Evolutionary conservation across 1,140 invertebrate genomes (phyloP).

Genomic region (Microplitis mediator): DNA sequence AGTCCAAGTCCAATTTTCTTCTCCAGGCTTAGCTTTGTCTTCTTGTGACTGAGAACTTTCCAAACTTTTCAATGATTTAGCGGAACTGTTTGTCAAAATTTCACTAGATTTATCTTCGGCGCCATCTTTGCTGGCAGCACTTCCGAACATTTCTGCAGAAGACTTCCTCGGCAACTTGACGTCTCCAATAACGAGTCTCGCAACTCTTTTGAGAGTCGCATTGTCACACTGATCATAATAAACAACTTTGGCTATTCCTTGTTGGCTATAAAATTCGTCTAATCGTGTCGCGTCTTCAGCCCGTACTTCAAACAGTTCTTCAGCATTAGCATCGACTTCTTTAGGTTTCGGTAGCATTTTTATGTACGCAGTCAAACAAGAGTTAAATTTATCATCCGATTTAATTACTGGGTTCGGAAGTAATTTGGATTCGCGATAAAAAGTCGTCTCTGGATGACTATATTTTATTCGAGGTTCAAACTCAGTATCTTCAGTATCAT

Average conservation of each 20-base stretch:
- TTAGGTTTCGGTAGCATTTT: conserved; percentile 56
- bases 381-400: neutral
- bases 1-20: conserved; percentile 63
- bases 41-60: neutral
- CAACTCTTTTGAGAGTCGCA: conserved; percentile 62
- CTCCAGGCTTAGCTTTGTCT: conserved; percentile 51
- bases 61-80: neutral
- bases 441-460: no score
- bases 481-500: conserved; percentile 42
- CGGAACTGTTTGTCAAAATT: neutral
- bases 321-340: conserved; percentile 42
- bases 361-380: conserved; percentile 63
- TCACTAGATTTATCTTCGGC: neutral
- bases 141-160: conserved; percentile 58
- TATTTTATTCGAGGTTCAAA: no score
- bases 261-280: conserved; percentile 64
- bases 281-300: conserved; percentile 59
- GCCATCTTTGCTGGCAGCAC: neutral
- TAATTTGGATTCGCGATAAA: conserved; percentile 55
- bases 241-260: conserved; percentile 64
- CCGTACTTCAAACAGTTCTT: conserved; percentile 51
- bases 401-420: conserved; percentile 54
- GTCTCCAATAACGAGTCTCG: conserved; percentile 65
- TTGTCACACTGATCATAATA: conserved; percentile 65
- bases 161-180: conserved; percentile 54